Evolutionary conservation across 1,140 invertebrate genomes (phyloP), one percentile per base, ranked within the genome.

Genomic region (Drosophila nigrodunni): DNA sequence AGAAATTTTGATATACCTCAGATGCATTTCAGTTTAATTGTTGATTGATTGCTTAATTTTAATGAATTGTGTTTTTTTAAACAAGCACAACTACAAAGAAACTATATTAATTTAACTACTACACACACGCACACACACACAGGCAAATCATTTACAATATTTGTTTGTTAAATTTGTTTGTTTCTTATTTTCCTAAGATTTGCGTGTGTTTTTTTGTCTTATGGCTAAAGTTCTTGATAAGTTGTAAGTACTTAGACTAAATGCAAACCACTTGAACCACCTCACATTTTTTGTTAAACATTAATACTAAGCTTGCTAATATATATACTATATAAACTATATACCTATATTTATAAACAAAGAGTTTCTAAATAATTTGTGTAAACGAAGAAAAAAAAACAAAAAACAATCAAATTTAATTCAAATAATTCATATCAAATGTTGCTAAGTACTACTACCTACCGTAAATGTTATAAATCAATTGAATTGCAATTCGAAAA

Each of bases 1-100:
- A 91, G 82, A 90, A 92, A 92, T 89, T 92, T 92, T 90, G 80
- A 92, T 92, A 92, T 92, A 92, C 90, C 90, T 92, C 90, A 92
- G 74, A 91, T 89, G 90, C 90, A 92, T 92, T 92, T 92, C 90
- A 91, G 87, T 92, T 92, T 90, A 86, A 89, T 90, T 89, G 86
- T 89, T 89, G 82, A 74, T 77, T 66, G 65, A 88, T 89, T 87
- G 83, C 83, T 79, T 82, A 75, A 90, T 80, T 75, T 76, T 83
- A 90, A 70, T 78, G 44, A 71, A 78, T 47, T 60, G 47, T 78
- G 25, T 30, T 30, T 30, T 30, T 66, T 62, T 49, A 47, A 55
- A 58, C 43, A 58, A 50, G 9, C 10, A 58, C 37, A 46, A 68
- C 25, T 44, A 58, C 52, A 71, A 43, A 59, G 49, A 46, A 64